These are phyloP conservation scores for Tenebrio molitor DNA, from an alignment of 1,140 invertebrate species.

Conservation along the genomic window DNA sequence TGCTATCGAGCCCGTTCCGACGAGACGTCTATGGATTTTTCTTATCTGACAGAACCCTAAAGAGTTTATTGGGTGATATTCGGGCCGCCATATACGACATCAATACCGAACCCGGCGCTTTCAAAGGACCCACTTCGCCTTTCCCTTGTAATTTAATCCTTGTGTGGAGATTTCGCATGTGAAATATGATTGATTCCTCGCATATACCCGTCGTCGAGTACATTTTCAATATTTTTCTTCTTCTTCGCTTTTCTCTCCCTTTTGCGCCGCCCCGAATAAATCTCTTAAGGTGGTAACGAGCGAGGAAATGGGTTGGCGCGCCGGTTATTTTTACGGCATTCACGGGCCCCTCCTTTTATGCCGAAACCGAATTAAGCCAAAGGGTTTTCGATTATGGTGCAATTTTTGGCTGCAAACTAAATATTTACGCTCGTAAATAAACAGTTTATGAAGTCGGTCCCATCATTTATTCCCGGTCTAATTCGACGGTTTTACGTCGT, in stretches of 20 bases:
- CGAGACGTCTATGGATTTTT: constrained; percentile 14
- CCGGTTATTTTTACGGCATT: constrained; percentile 30
- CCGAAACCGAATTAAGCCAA: constrained; percentile 15
- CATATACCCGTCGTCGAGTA: constrained; percentile 36
- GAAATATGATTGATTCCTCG: constrained; percentile 44
- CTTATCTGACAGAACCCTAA: constrained; percentile 12
- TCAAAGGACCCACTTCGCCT: constrained; percentile 42
- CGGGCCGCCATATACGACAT: constrained; percentile 1
- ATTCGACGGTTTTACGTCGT: constrained; percentile 21
- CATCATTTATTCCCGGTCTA: constrained; percentile 31
- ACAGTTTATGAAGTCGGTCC: constrained; percentile 40
- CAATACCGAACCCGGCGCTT: constrained; percentile 13
- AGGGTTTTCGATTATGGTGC: constrained; percentile 33
- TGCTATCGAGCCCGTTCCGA: neutral
- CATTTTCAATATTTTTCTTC: constrained; percentile 44
- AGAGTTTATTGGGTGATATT: constrained; percentile 34
- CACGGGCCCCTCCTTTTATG: constrained; percentile 10
- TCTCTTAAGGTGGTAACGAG: constrained; percentile 36
- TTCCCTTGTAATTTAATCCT: constrained; percentile 44
- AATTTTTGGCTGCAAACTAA: constrained; percentile 29
- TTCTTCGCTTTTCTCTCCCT: neutral
- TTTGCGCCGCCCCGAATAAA: constrained; percentile 2
- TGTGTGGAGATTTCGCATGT: constrained; percentile 25
- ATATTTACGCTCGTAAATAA: constrained; percentile 35
- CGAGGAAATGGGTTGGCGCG: constrained; percentile 32